phyloP scores from a whole-genome alignment of 2,797 vertebrate species.

The Sebastes oblongus region DNA sequence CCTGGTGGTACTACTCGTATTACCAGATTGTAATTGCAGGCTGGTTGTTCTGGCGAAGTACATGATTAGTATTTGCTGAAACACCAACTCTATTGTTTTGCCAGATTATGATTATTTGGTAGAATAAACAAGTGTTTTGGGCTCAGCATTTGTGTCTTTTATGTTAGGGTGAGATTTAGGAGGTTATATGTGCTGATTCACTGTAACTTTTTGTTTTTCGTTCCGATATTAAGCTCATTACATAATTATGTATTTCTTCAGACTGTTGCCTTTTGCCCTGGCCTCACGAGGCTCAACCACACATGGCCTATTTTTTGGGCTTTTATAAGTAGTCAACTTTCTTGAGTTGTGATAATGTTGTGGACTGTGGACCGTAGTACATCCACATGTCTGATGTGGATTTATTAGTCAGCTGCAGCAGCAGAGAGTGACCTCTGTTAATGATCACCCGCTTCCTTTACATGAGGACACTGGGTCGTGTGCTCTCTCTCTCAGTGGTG shows the following conservation, averaged over 20 bases:
- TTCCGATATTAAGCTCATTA: slow-evolving; percentile 8
- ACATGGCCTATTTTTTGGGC: background rate
- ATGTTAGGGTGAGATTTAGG: background rate
- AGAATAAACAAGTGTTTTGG: background rate
- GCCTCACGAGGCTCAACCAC: slow-evolving; percentile 3
- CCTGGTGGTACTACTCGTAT: background rate
- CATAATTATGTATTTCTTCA: slow-evolving; percentile 39
- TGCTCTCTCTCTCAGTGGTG: slow-evolving; percentile 8
- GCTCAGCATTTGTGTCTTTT: background rate
- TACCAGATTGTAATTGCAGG: background rate
- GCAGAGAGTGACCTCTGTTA: slow-evolving; percentile 53
- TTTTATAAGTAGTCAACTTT: slow-evolving; percentile 11
- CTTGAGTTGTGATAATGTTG: background rate
- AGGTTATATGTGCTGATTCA: background rate
- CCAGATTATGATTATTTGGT: slow-evolving; percentile 1
- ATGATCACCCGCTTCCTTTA: slow-evolving; percentile 50
- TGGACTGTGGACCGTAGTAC: slow-evolving; percentile 61
- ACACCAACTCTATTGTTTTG: slow-evolving; percentile 22
- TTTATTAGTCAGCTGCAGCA: slow-evolving; percentile 49
- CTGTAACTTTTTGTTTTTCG: slow-evolving; percentile 12
- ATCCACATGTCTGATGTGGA: slow-evolving; percentile 5
- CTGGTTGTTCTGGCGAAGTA: background rate
- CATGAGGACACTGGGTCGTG: background rate
- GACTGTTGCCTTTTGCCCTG: slow-evolving; percentile 49
- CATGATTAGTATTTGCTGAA: background rate